Percentiles rank a stretch among this genome's conserved stretches.
Evolutionary conservation across 2,888 invertebrate genomes (phyloP).

Genomic region (Lamellibrachia satsuma): DNA sequence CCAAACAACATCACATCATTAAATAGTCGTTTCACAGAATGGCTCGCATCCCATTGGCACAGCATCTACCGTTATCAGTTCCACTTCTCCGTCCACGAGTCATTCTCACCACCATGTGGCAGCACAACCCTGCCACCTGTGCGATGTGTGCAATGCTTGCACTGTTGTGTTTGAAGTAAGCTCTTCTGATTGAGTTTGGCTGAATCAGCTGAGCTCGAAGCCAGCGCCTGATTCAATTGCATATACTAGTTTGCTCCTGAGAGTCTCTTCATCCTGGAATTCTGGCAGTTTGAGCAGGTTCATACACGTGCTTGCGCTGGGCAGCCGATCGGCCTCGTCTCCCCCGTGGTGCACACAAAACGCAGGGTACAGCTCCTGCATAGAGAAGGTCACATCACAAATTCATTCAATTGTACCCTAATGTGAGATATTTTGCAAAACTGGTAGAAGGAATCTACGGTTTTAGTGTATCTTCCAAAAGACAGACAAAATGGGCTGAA

Average conservation of each 20-base stretch:
- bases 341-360: constrained; percentile 96
- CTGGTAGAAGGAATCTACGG: too few relatives aligned
- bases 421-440: too few relatives aligned
- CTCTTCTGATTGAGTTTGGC: background rate
- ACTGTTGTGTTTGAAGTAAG: background rate
- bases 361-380: constrained; percentile 90
- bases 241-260: constrained; percentile 86
- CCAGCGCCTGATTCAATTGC: constrained; percentile 95
- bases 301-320: constrained; percentile 97
- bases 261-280: constrained; percentile 79
- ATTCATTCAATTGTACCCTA: too few relatives aligned
- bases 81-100: background rate
- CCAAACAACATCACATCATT: background rate
- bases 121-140: background rate
- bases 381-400: background rate
- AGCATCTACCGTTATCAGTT: background rate
- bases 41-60: background rate
- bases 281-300: constrained; percentile 95
- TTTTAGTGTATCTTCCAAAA: too few relatives aligned
- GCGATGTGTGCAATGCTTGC: background rate
- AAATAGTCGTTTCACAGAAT: background rate
- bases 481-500: too few relatives aligned
- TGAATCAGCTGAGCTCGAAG: constrained; percentile 79
- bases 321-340: constrained; percentile 80
- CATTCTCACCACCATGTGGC: too few relatives aligned